phyloP scores from a whole-genome alignment of 1,140 invertebrate genomes.

The Lepidotrigona ventralis region DNA sequence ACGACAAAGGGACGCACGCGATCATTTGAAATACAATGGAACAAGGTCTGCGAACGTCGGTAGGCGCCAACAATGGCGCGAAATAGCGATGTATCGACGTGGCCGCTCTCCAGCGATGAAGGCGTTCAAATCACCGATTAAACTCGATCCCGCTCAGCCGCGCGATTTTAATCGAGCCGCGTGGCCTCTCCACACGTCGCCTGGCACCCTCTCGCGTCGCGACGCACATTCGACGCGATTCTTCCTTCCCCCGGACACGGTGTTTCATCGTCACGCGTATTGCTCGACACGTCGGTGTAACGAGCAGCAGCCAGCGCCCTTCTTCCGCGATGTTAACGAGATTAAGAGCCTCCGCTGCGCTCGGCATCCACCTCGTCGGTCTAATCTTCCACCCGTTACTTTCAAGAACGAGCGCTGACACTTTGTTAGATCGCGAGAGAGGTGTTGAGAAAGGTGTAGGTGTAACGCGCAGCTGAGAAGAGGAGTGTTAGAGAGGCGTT shows the following conservation, averaged over 20 bases:
- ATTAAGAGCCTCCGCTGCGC: slow-evolving; percentile 32
- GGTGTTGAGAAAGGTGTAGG: background rate
- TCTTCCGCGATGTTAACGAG: slow-evolving; percentile 42
- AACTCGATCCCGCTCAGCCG: background rate
- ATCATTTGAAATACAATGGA: background rate
- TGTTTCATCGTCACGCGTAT: background rate
- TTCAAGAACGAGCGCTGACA: background rate
- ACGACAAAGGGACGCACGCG: background rate
- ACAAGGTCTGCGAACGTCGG: background rate
- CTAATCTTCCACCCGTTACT: slow-evolving; percentile 23
- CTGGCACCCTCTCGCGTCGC: background rate
- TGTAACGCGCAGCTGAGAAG: background rate
- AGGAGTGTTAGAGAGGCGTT: too few relatives aligned
- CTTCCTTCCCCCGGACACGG: background rate
- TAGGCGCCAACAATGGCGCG: background rate
- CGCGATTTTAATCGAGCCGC: slow-evolving; percentile 18
- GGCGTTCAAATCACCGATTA: slow-evolving; percentile 16
- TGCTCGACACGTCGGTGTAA: slow-evolving; percentile 17
- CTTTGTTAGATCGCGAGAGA: background rate
- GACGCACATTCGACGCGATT: background rate
- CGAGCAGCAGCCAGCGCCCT: slow-evolving; percentile 1
- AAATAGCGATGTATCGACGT: background rate
- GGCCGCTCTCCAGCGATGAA: background rate
- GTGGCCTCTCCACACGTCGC: background rate
- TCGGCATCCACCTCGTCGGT: background rate